Conservation (phyloP, 2,113 vertebrate species). For the Protobothrops flavoviridis region DNA sequence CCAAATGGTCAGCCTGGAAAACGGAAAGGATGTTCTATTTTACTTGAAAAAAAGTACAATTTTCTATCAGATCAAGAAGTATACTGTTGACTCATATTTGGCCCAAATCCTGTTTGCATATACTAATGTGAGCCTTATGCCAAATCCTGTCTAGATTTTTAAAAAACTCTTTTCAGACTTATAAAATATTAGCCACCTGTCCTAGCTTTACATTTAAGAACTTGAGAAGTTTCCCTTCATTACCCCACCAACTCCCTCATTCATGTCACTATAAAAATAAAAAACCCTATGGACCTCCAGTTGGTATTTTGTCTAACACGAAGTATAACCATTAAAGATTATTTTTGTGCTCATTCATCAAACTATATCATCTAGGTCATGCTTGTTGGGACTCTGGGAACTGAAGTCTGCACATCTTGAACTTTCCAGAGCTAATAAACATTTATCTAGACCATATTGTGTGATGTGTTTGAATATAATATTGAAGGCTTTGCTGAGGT, state of each 20-base stretch:
- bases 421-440: neutral
- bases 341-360: neutral
- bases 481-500: neutral
- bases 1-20: neutral
- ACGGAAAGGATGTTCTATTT: neutral
- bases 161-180: neutral
- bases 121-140: neutral
- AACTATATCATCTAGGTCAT: neutral
- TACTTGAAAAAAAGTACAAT: neutral
- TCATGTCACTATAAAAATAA: neutral
- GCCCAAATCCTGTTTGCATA: neutral
- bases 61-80: neutral
- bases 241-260: neutral
- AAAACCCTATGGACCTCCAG: neutral
- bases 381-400: neutral
- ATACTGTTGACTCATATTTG: neutral
- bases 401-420: neutral
- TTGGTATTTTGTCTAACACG: neutral
- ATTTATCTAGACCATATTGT: neutral
- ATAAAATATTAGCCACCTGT: neutral
- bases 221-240: neutral
- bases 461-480: neutral
- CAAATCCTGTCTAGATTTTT: neutral
- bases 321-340: neutral
- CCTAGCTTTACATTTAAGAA: neutral